These are phyloP conservation scores for Pocillopora verrucosa DNA, from an alignment of 64 coral and sea anemone species.

Conservation along the genomic window DNA sequence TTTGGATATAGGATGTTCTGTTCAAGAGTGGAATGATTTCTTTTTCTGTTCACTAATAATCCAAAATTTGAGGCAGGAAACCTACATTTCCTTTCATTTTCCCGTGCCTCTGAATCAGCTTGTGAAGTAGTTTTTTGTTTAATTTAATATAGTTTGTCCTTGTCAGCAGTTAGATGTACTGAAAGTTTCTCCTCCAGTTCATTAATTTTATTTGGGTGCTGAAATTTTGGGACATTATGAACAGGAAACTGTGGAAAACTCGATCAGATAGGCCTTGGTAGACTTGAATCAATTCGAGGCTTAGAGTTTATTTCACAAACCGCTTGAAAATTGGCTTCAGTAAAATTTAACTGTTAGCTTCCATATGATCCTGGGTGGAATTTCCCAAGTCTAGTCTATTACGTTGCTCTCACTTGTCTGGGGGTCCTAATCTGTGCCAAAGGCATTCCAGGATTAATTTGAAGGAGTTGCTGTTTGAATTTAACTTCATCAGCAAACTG, in stretches of 20 bases:
- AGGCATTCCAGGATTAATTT: too few species aligned
- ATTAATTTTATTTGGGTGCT: not conserved
- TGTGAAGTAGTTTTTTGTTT: slow-evolving; percentile 51
- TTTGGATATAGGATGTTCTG: slow-evolving; percentile 39
- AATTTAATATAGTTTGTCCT: slow-evolving; percentile 61
- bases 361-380: too few species aligned
- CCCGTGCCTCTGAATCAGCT: slow-evolving; percentile 41
- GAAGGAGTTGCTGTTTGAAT: not conserved
- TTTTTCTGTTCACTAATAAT: too few species aligned
- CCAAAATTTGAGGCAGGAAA: slow-evolving; percentile 71
- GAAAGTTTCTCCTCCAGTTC: not conserved
- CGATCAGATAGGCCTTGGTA: not conserved
- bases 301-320: too few species aligned
- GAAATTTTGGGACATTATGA: not conserved
- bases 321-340: slow-evolving; percentile 53
- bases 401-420: not conserved
- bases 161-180: not conserved
- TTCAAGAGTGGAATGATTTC: slow-evolving; percentile 52
- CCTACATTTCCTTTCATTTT: slow-evolving; percentile 53
- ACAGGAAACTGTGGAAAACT: slow-evolving; percentile 21
- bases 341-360: slow-evolving; percentile 17
- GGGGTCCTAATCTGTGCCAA: slow-evolving; percentile 10
- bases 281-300: too few species aligned
- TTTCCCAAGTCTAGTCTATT: slow-evolving; percentile 27
- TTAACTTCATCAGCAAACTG: slow-evolving; percentile 1